Percentiles rank a stretch among this genome's conserved stretches.
These are phyloP conservation scores for Astreopora myriophthalma DNA, from an alignment of 64 coral and sea anemone genomes.

Conservation along the genomic window DNA sequence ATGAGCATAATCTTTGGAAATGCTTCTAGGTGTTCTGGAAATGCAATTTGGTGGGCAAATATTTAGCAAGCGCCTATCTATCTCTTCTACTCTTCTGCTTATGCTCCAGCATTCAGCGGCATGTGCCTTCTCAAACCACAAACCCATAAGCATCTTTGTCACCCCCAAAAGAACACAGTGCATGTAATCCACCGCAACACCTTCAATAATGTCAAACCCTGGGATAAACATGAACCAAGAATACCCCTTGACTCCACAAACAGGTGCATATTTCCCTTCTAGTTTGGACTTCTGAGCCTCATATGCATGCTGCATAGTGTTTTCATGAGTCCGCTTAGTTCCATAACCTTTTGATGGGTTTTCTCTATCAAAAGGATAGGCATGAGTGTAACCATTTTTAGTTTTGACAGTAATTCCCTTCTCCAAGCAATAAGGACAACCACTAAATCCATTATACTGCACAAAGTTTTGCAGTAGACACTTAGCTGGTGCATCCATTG, in stretches of 20 bases:
- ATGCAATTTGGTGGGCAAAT: slow-evolving; percentile 45
- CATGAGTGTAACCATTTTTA: slow-evolving; percentile 7
- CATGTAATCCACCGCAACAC: slow-evolving; percentile 51
- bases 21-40: slow-evolving; percentile 15
- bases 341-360: no score
- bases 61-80: neutral
- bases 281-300: neutral
- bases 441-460: slow-evolving; percentile 71
- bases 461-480: slow-evolving; percentile 55
- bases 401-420: slow-evolving; percentile 61
- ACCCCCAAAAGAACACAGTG: slow-evolving; percentile 46
- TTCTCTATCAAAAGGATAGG: slow-evolving; percentile 39
- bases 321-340: slow-evolving; percentile 6
- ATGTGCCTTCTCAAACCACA: slow-evolving; percentile 35
- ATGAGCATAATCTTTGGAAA: slow-evolving; percentile 20
- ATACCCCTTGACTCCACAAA: slow-evolving; percentile 36
- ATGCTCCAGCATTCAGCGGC: neutral
- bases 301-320: slow-evolving; percentile 26
- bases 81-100: neutral
- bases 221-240: slow-evolving; percentile 52
- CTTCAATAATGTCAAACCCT: slow-evolving; percentile 44
- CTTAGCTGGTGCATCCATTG: slow-evolving; percentile 57
- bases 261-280: slow-evolving; percentile 13
- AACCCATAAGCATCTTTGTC: slow-evolving; percentile 29
- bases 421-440: slow-evolving; percentile 44